These are phyloP conservation scores for Rhinogobio ventralis DNA, from an alignment of 2,797 vertebrate genomes.

Conservation along the genomic window DNA sequence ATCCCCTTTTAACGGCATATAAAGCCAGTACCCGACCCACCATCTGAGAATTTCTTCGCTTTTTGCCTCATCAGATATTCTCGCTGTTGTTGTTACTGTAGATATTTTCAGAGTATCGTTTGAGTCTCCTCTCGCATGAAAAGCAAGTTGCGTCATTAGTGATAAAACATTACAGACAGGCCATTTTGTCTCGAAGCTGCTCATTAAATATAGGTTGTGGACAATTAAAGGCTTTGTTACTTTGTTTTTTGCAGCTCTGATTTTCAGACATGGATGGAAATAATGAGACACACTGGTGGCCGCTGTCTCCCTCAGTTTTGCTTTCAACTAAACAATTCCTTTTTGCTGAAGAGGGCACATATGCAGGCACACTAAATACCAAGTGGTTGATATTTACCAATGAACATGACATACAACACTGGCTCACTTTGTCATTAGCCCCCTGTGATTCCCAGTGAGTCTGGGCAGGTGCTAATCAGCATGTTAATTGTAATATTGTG, in stretches of 20 bases:
- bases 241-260: slow-evolving; percentile 49
- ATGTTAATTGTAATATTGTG: slow-evolving; percentile 64
- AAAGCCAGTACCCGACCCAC: background rate
- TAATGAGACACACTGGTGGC: slow-evolving; percentile 47
- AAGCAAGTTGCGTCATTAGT: slow-evolving; percentile 36
- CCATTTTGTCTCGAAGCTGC: slow-evolving; percentile 50
- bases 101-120: slow-evolving; percentile 6
- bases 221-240: slow-evolving; percentile 55
- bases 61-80: slow-evolving; percentile 32
- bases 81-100: slow-evolving; percentile 2
- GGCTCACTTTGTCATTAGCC: slow-evolving; percentile 57
- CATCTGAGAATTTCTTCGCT: background rate
- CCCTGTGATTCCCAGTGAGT: slow-evolving; percentile 57
- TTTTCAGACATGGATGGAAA: slow-evolving; percentile 46
- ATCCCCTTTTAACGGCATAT: slow-evolving; percentile 15
- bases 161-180: slow-evolving; percentile 28
- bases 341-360: slow-evolving; percentile 39
- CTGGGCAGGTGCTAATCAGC: slow-evolving; percentile 66
- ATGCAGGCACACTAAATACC: slow-evolving; percentile 42
- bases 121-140: slow-evolving; percentile 30
- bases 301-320: slow-evolving; percentile 28
- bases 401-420: slow-evolving; percentile 54
- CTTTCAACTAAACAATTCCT: slow-evolving; percentile 44
- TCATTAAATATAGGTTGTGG: slow-evolving; percentile 51
- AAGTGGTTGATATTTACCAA: slow-evolving; percentile 58